Conservation (phyloP, 2,113 vertebrate species). For the Baryphthengus martii region DNA sequence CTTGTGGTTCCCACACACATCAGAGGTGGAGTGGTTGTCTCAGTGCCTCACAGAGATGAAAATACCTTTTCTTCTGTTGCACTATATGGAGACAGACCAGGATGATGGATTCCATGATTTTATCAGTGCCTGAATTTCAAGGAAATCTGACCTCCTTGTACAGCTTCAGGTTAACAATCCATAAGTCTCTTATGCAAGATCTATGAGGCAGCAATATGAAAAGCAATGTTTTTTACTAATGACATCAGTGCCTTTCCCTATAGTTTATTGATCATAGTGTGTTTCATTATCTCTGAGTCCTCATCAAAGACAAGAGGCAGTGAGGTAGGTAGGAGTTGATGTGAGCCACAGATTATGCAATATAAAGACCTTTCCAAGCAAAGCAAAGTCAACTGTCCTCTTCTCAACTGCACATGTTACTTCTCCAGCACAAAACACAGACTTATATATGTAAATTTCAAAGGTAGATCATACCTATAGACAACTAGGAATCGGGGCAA, state of each 20-base stretch:
- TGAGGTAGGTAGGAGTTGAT: not conserved
- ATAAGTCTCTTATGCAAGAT: not conserved
- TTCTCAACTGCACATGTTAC: not conserved
- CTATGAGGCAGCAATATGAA: not conserved
- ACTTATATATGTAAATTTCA: not conserved
- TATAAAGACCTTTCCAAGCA: not conserved
- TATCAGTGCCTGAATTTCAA: not conserved
- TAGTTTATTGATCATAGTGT: not conserved
- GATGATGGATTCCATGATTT: not conserved
- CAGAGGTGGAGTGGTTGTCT: not conserved
- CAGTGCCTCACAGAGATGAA: not conserved
- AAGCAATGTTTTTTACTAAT: not conserved
- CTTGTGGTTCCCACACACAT: not conserved
- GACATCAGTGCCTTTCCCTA: not conserved
- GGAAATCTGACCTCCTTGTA: not conserved
- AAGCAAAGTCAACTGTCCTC: not conserved
- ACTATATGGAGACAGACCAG: not conserved
- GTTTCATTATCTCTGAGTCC: not conserved
- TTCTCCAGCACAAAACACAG: not conserved
- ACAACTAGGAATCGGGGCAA: not conserved
- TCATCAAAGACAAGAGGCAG: not conserved
- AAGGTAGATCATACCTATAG: not conserved
- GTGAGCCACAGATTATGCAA: not conserved
- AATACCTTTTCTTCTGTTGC: not conserved
- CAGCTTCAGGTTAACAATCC: not conserved